Evolutionary conservation across 2,888 invertebrate genomes (phyloP), one percentile per base, ranked within the genome.

Genomic region (Lasioglossum oenotherae): DNA sequence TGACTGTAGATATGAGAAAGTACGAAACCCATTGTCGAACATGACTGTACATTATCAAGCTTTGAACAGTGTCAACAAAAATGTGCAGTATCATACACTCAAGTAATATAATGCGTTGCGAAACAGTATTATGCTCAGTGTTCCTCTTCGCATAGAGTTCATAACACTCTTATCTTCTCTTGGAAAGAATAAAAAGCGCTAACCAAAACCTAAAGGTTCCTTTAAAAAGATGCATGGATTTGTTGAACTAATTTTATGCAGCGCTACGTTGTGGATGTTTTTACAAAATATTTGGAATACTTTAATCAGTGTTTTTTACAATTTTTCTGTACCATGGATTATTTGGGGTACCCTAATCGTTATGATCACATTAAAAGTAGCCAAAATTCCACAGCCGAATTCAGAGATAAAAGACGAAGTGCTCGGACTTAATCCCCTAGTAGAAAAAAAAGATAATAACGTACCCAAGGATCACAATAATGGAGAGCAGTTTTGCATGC

Each of bases 401-500:
- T 67, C 80, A 60, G 89, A 72, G 73, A 82, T 87, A 71, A 92
- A 94, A 10, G 90, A 92, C 74, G 92, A 93, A 86, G 91, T 95
- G 53, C 91, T 95, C 57, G 95, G 95, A 19, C 31, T 89, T 49
- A 92, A 95, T 91, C 95, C 94, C 49, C 78, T 91, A 76, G 78
- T 69, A n/a, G 27, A 87, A 73, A 88, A 89, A 75, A 93, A 90
- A 75, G 91, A 92, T 74, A 89, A 85, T 73, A 74, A 71, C 27
- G 35, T 79, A 44, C 57, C 74, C 79, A 88, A 92, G 72, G 90
- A 86, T 71, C 82, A 91, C 67, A 90, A 89, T 88, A 93, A 93
- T 75, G 91, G 90, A 84, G 91, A 89, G 77, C 87, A 91, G 79
- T 94, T 92, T 91, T 94, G 93, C 89, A 96, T 97, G 91, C 96